Conservation (phyloP, 2,797 vertebrate genomes). For the Anableps anableps region DNA sequence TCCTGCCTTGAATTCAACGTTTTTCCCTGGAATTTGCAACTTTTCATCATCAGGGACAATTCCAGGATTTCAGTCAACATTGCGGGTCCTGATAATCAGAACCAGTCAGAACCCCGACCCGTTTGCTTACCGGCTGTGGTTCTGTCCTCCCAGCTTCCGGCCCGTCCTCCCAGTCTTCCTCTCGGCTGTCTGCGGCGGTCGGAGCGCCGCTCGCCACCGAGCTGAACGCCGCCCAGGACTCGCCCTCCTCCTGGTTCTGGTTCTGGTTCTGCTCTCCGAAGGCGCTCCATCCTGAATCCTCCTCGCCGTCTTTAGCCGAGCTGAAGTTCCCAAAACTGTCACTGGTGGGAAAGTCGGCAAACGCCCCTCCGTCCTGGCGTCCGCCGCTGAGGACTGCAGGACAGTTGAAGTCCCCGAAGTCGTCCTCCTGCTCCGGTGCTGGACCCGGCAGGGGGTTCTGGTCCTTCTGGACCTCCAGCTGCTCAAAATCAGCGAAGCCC, state of each 20-base stretch:
- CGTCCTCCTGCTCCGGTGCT: constrained; percentile 44
- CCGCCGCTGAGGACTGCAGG: constrained; percentile 49
- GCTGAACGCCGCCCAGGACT: constrained; percentile 90
- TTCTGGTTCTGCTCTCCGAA: constrained; percentile 75
- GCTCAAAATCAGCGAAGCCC: constrained; percentile 74
- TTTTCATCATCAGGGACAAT: no score
- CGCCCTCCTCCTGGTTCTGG: constrained; percentile 67
- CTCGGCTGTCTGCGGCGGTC: constrained; percentile 66
- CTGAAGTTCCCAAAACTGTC: constrained; percentile 94
- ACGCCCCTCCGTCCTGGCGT: constrained; percentile 44
- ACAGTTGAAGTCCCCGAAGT: constrained; percentile 88
- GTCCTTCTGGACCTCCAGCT: constrained; percentile 20
- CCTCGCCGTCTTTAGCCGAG: constrained; percentile 73
- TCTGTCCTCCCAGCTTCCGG: constrained; percentile 64
- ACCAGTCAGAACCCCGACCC: no score
- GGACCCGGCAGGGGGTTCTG: neutral
- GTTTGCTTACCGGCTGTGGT: constrained; percentile 50
- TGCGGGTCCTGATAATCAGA: no score
- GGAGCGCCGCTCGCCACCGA: constrained; percentile 71
- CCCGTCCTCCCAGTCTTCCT: constrained; percentile 74
- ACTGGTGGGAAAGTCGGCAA: constrained; percentile 80
- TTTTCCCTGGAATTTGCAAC: no score
- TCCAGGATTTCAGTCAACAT: no score
- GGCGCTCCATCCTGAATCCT: constrained; percentile 85
- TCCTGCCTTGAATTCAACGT: no score